Evolutionary conservation across 2,888 invertebrate species (phyloP).

Genomic region (Yponomeuta cagnagella): DNA sequence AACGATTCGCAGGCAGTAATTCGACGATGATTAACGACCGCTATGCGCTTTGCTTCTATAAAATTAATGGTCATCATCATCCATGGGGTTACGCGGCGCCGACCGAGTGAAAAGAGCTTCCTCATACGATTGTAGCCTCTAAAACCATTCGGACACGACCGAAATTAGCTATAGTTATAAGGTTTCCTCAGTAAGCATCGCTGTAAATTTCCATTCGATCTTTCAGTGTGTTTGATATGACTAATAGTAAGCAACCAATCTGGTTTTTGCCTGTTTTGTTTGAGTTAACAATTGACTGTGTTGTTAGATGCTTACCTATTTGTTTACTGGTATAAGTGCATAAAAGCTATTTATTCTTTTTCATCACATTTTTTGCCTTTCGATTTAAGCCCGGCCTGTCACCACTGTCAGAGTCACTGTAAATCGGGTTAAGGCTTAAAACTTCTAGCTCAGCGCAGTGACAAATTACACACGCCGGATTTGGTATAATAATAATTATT

Average conservation of each 20-base stretch:
- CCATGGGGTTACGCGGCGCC: background rate
- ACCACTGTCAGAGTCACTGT: too few species aligned
- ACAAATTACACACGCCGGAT: too few species aligned
- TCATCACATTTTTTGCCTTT: too few species aligned
- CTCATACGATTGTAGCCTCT: background rate
- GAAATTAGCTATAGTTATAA: background rate
- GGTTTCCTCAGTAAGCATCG: background rate
- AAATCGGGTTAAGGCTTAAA: too few species aligned
- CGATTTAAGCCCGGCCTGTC: too few species aligned
- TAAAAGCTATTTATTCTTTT: too few species aligned
- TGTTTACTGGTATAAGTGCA: too few species aligned
- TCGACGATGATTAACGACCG: background rate
- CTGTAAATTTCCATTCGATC: conserved; percentile 3
- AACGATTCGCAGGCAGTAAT: conserved; percentile 1
- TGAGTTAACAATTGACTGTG: background rate
- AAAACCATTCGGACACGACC: background rate
- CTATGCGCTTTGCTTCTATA: conserved; percentile 3
- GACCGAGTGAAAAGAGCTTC: background rate
- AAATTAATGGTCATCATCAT: conserved; percentile 3
- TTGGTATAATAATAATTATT: too few species aligned
- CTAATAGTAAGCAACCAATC: background rate
- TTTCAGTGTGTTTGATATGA: background rate
- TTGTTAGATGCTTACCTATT: too few species aligned
- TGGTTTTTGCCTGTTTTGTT: background rate
- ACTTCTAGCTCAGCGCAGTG: too few species aligned